phyloP scores from a whole-genome alignment of 2,888 invertebrate genomes.

The Pollenia amentaria region DNA sequence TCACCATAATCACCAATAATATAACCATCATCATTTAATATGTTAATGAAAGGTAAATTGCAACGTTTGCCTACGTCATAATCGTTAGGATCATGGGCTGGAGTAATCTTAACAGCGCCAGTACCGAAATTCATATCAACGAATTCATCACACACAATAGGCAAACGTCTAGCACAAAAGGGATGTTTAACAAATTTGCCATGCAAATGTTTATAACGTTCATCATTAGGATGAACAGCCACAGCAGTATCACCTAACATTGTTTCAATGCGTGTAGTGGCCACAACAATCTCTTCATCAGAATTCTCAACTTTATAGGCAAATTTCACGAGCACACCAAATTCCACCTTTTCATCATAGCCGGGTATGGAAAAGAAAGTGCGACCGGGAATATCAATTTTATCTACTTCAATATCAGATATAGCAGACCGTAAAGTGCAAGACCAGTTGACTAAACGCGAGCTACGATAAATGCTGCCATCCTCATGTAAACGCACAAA shows the following conservation, averaged over 20 bases:
- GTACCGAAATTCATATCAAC: slow-evolving; percentile 98
- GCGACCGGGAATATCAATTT: slow-evolving; percentile 93
- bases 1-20: slow-evolving; percentile 92
- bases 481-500: slow-evolving; percentile 95
- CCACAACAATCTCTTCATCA: slow-evolving; percentile 94
- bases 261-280: slow-evolving; percentile 99
- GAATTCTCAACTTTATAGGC: slow-evolving; percentile 90
- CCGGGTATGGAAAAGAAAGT: slow-evolving; percentile 96
- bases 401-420: slow-evolving; percentile 99
- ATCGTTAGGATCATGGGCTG: slow-evolving; percentile 98
- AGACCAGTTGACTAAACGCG: slow-evolving; percentile 99
- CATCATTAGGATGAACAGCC: slow-evolving; percentile 98
- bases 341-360: slow-evolving; percentile 89
- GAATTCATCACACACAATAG: slow-evolving; percentile 95
- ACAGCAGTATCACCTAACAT: slow-evolving; percentile 99
- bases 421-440: slow-evolving; percentile 98
- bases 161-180: slow-evolving; percentile 92
- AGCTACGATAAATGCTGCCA: slow-evolving; percentile 96
- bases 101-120: slow-evolving; percentile 99
- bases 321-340: slow-evolving; percentile 96
- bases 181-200: slow-evolving; percentile 95
- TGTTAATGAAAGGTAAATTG: slow-evolving; percentile 93
- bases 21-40: slow-evolving; percentile 95
- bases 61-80: slow-evolving; percentile 97
- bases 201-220: slow-evolving; percentile 92